Base-by-base conservation (phyloP, 2,113 vertebrate species). In the Pontoporia blainvillei region DNA sequence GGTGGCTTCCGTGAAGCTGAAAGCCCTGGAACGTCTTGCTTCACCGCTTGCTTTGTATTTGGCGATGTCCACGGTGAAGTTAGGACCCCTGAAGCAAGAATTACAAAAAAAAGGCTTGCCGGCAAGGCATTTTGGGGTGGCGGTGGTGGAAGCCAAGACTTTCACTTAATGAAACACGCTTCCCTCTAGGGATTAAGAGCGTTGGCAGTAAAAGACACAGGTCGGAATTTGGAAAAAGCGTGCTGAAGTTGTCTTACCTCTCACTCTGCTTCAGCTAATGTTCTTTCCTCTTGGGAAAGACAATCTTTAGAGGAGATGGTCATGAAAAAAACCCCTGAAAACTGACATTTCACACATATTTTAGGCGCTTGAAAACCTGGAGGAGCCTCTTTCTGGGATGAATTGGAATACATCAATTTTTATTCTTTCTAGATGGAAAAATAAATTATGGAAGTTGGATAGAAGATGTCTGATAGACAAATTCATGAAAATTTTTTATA, bases 1-100 rank as follows among this genome's bases (percentile, higher is more conserved):
- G 0, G 11, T 0, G 1, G 36, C 49, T 57, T 34, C 49, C 2
- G 1, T 0, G 8, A 4, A 31, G 44, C 64, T 15, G 0, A 21
- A 13, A 1, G 7, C 34, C n/a, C 59, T 41, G 3, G 23, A 46
- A 13, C 25, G 10, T 7, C 66, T 72, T 23, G 12, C 46, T 8
- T 72, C 36, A n/a, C 14, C 29, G 11, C n/a, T 36, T 59, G 12
- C 14, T 93, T 62, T 11, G 12, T 25, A 3, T 21, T 34, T 3
- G 46, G 59, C n/a, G 1, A 1, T 3, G 13, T 67, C 46, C 85
- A 15, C 25, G 0, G 54, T 3, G 52, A 69, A 17, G n/a, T 14
- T 52, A 85, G 66, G 62, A 29, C n/a, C 29, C 67, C 72, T 0
- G 1, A 21, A 89, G 59, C 3, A 1, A 69, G 39, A 41, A 78